Percentiles rank a stretch among this genome's conserved stretches.
These are phyloP conservation scores for Polypedilum vanderplanki DNA, from an alignment of 1,140 invertebrate genomes.

Conservation along the genomic window DNA sequence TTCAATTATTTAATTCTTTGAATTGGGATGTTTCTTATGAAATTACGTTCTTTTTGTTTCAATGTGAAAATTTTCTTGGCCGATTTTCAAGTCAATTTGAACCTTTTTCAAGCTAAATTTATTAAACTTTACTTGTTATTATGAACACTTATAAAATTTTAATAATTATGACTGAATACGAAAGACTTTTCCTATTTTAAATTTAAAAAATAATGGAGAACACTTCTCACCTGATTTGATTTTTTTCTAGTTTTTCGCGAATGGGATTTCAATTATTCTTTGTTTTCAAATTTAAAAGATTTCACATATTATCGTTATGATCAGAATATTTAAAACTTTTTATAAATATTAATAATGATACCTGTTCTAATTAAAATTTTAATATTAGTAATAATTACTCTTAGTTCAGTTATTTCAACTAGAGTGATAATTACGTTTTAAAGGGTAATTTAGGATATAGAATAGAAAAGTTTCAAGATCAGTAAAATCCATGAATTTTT, in stretches of 20 bases:
- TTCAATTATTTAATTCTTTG: neutral
- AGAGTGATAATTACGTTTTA: no score
- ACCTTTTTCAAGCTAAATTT: neutral
- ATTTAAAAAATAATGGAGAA: neutral
- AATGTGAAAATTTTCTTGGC: neutral
- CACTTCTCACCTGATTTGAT: neutral
- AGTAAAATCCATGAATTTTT: no score
- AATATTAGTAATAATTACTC: no score
- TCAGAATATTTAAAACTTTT: no score
- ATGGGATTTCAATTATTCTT: no score
- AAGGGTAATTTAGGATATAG: no score
- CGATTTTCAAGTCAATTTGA: neutral
- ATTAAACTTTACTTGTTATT: neutral
- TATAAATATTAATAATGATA: no score
- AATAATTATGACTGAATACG: neutral
- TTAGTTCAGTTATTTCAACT: no score
- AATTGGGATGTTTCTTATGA: constrained; percentile 3
- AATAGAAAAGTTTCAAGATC: no score
- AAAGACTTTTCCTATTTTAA: neutral
- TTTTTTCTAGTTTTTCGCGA: neutral
- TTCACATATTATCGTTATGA: no score
- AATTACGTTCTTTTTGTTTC: constrained; percentile 4
- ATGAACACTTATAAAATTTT: neutral
- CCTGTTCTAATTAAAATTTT: no score
- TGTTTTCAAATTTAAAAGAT: no score